Evolutionary conservation across 2,888 invertebrate genomes (phyloP).

Genomic region (Cataglyphis cursor): DNA sequence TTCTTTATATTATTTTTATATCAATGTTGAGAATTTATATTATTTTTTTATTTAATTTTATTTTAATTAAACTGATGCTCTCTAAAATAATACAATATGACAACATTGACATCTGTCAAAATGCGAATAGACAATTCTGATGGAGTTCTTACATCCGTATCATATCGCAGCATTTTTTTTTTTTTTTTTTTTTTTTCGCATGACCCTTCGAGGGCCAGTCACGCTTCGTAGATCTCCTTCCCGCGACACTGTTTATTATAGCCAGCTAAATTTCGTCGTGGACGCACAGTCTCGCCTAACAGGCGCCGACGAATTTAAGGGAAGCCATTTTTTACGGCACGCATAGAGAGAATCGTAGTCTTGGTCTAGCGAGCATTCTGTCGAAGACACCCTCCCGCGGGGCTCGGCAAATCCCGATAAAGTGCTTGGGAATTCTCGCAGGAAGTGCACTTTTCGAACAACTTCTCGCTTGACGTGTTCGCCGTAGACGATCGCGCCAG

Average conservation of each 20-base stretch:
- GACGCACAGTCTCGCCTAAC: constrained; percentile 35
- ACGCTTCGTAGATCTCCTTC: constrained; percentile 25
- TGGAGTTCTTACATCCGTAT: neutral
- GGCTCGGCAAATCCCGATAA: constrained; percentile 73
- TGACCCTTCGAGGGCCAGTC: neutral
- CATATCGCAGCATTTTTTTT: neutral
- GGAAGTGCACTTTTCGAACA: constrained; percentile 70
- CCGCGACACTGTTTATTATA: constrained; percentile 33
- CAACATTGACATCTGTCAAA: neutral
- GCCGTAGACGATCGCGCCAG: constrained; percentile 62
- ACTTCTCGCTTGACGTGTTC: constrained; percentile 76
- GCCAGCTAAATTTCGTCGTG: constrained; percentile 43
- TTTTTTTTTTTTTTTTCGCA: neutral
- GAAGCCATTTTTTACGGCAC: constrained; percentile 44
- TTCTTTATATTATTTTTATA: neutral
- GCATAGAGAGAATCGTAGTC: constrained; percentile 64
- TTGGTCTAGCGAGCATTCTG: constrained; percentile 78
- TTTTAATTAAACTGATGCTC: neutral
- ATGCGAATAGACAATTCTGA: neutral
- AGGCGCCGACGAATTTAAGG: constrained; percentile 52
- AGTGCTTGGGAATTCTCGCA: constrained; percentile 73
- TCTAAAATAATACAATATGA: neutral
- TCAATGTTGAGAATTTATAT: neutral
- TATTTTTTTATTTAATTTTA: neutral
- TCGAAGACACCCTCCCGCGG: constrained; percentile 48